Evolutionary conservation across 1,140 invertebrate species (phyloP), one percentile per base, ranked within the genome.

Genomic region (Hypothenemus hampei): DNA sequence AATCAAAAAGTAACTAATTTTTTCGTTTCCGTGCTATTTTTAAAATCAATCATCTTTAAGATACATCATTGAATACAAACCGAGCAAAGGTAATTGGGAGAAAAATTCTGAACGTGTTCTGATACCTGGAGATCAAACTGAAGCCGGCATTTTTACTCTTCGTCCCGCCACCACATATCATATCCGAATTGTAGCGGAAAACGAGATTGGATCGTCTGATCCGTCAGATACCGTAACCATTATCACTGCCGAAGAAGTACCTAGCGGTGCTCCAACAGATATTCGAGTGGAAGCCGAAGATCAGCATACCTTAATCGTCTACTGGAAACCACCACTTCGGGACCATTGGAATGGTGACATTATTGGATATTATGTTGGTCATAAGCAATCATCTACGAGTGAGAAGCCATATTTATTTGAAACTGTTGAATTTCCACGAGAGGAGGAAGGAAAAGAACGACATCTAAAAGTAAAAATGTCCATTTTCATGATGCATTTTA

Each of bases 271-370:
- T 57, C 87, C 88, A 44, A 86, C 83, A 43, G 83, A 83, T 49
- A 85, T 97, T 3, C 84, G 86, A 64, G 90, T 95, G 2, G 91
- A 94, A 64, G 85, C 92, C 26, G 80, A 87, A n/a, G 92, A 95
- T 64, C 92, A 96, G 66, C 89, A 93, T 57, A 91, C 90, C 0
- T 77, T 98, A 47, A 84, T 89, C 65, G 90, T 97, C 1, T 89
- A 86, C 52, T 98, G 94, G 94, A 95, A 95, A 73, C 89, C 91
- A 60, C 91, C 93, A 49, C 77, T 84, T 61, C 81, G 85, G 37
- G 86, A 91, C 58, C 85, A 91, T 64, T 95, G 91, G 91, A 95
- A 96, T 65, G 92, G 92, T 19, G 89, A 93, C 74, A 89, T 96
- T 62, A 79, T 87, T 60, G 90, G 90, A 56, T 93, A 92, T 69